Percentiles rank a stretch among this genome's conserved stretches.
phyloP scores from a whole-genome alignment of 2,797 vertebrate species.

The Pachyuromys duprasi region DNA sequence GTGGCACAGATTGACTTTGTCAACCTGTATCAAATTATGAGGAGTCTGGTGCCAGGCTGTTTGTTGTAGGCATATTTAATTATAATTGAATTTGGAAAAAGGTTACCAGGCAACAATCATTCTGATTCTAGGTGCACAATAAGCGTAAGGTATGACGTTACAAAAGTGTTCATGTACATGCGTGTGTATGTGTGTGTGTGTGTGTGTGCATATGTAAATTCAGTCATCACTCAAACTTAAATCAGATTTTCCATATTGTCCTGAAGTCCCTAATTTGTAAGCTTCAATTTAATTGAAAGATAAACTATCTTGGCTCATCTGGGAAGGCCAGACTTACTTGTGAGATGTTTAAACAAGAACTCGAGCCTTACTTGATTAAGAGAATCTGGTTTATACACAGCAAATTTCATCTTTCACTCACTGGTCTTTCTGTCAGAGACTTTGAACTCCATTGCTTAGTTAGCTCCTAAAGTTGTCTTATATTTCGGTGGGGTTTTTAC shows the following conservation, averaged over 20 bases:
- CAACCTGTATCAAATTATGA: too few species aligned
- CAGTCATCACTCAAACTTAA: background rate
- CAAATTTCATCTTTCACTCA: background rate
- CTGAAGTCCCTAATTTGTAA: background rate
- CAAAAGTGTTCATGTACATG: too few species aligned
- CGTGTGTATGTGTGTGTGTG: too few species aligned
- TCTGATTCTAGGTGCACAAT: too few species aligned
- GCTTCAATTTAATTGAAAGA: background rate
- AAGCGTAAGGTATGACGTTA: too few species aligned
- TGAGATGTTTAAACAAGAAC: background rate
- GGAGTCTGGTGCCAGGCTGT: too few species aligned
- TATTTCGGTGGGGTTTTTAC: background rate
- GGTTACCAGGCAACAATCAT: too few species aligned
- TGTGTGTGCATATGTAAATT: too few species aligned
- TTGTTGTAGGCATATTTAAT: too few species aligned
- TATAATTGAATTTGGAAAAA: too few species aligned
- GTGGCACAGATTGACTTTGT: too few species aligned
- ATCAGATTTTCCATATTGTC: background rate
- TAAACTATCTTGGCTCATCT: background rate
- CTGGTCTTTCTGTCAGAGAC: too few species aligned
- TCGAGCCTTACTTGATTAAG: background rate
- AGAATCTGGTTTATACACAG: background rate
- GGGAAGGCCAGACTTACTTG: background rate
- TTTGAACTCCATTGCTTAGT: background rate
- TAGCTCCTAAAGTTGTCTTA: background rate